Base-by-base conservation (phyloP, 1,140 invertebrate genomes). In the Pseudomyrmex gracilis region DNA sequence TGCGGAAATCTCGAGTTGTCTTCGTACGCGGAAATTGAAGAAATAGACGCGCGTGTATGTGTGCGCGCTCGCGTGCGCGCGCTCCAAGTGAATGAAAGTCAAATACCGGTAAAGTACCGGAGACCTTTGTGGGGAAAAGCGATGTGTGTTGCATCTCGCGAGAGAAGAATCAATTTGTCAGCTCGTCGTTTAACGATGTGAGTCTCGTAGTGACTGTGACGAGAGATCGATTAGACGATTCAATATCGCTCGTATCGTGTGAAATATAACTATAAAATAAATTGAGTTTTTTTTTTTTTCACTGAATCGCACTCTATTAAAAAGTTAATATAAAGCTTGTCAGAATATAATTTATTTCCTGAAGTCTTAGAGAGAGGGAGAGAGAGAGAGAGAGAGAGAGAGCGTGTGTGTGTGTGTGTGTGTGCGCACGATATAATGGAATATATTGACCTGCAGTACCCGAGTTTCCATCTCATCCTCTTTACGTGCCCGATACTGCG, bases 21-120 rank as follows among this genome's bases (percentile, higher is more conserved):
- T 70, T 71, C 76, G 43, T 71, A 20, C 76, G 53, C 53, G 66
- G 43, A 80, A 80, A 80, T 80, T 80, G 53, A 80, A 80, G 76
- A 76, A 60, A 83, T 83, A 66, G 49, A 34, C 60, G 51, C 12
- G 22, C 34, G 17, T 15, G 34, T 34, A 5, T 5, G 3, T 5
- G 24, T 34, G 4, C 24, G 24, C 24, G 24, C 24, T 3, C 24
- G 34, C 34, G 34, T 5, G 5, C 7, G 34, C 34, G 7, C 34
- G 34, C 34, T 34, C 7, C 34, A 84, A 68, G 58, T 84, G 60
- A 61, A 47, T 68, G 64, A 80, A 74, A 73, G 64, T 84, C 47
- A 66, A 76, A 80, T 70, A 80, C 4, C 55, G 7, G 43, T 70
- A 12, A 17, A 63, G 64, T 3, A 20, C 9, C 60, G 20, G 20